phyloP scores from a whole-genome alignment of 2,113 vertebrate genomes.

The cattle (Bos taurus) region DNA sequence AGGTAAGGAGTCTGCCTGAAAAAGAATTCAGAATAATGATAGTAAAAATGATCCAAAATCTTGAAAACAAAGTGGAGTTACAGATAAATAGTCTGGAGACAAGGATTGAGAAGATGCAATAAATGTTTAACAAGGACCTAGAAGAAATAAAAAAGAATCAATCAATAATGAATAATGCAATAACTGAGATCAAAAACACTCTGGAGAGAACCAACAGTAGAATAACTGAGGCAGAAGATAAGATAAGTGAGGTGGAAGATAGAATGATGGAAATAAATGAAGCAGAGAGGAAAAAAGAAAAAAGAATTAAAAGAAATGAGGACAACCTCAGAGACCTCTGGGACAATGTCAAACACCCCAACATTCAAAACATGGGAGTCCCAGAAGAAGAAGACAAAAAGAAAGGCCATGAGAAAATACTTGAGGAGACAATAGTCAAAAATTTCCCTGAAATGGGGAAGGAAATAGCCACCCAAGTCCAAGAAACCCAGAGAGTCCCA shows the following conservation, averaged over 20 bases:
- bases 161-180: background rate
- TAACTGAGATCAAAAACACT: background rate
- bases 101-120: background rate
- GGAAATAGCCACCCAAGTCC: background rate
- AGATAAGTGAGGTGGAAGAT: background rate
- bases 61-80: background rate
- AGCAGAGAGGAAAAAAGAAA: background rate
- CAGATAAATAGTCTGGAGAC: background rate
- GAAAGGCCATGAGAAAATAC: background rate
- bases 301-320: background rate
- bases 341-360: background rate
- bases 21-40: background rate
- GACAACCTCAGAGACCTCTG: background rate
- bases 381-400: background rate
- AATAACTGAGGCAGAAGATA: background rate
- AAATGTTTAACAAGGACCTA: background rate
- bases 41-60: background rate
- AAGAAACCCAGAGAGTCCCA: background rate
- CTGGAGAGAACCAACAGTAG: background rate
- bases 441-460: background rate
- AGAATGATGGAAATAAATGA: background rate
- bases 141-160: background rate
- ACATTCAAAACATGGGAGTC: background rate
- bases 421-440: background rate
- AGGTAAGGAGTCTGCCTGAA: background rate